Base-by-base conservation (phyloP, 2,113 vertebrate genomes). In the Haplotaxodon microlepis region DNA sequence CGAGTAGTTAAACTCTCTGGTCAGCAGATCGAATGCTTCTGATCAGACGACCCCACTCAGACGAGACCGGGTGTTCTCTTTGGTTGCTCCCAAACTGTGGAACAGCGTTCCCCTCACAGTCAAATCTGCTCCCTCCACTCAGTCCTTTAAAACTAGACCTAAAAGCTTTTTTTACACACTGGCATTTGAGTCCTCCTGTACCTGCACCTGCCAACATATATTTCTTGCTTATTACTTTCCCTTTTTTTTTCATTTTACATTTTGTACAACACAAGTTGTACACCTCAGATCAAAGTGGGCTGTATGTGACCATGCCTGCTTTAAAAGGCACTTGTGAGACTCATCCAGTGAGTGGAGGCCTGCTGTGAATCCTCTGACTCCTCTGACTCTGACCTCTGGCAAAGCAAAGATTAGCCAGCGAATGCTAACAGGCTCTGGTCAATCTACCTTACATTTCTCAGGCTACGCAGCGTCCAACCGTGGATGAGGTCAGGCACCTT, bases 351-450 rank as follows among this genome's bases (percentile, higher is more conserved):
- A 78, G 27, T 13, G 27, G 53, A 59, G 9, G 9, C 9, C 78
- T 36, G 83, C 69, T 81, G 80, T 50, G 24, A 57, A 36, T 47
- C 54, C 34, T 34, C 81, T 84, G 81, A 87, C 82, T 24, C 24
- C 24, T 24, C 24, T 24, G 24, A 24, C 24, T 24, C 24, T 24
- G 24, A 24, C 24, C 24, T 24, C 66, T 88, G 82, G 89, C 61
- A 79, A 36, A 86, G 61, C 76, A 92, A 82, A 88, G 81, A 89
- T 92, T 87, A 94, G 54, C 54, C 14, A 83, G 63, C 8, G 76
- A 81, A 88, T 24, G 73, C 84, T 84, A 54, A 87, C 53, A 85
- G 38, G 40, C 63, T 84, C 29, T 56, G 61, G 24, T 66, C 19
- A 36, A 12, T 56, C 69, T 29, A 34, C 27, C 13, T 19, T 42